Evolutionary conservation across 2,797 vertebrate genomes (phyloP), one percentile per base, ranked within the genome.

Genomic region (Glyptemys insculpta): DNA sequence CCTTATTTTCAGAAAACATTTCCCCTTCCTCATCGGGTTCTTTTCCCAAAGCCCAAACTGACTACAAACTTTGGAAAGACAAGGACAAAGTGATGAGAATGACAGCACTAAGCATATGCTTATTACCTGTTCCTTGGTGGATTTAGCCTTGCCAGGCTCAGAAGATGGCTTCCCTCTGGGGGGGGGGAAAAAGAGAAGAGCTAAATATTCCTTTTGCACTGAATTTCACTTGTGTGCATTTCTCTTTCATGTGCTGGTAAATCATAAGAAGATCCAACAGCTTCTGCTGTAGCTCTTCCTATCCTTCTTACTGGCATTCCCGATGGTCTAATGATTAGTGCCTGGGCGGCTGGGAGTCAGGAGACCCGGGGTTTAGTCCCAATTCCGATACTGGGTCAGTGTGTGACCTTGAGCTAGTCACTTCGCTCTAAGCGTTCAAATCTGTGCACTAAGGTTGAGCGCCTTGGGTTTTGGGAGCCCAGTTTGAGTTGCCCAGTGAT

Each of bases 81-180:
- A 0, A 72, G 37, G 29, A 44, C 23, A 59, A 57, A 50, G 50
- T 52, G 72, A 79, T 27, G 54, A 18, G 31, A 84, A 29, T 5
- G 0, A 4, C 12, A 10, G 8, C 5, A 1, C 52, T 14, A 37
- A 78, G 85, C 44, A 23, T 86, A 68, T 50, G 5, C 81, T 1
- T 2, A 4, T 94, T 89, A 97, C 97, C 97, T 97, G 95, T 93
- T 90, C 74, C 44, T 91, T 86, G 85, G 88, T 88, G 87, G 87
- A 83, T 85, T 94, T 37, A 0, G 31, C 50, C 74, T 86, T 86
- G 85, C 92, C 57, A 92, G 57, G 65, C 74, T 82, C 12, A 0
- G 56, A 4, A 0, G 91, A 80, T 89, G 82, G 91, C 59, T 93
- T 96, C 90, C 53, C 93, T 6, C 97, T 97, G 54, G 78, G 23